Evolutionary conservation across 2,888 invertebrate species (phyloP).

Genomic region (Dysmachus trigonus): DNA sequence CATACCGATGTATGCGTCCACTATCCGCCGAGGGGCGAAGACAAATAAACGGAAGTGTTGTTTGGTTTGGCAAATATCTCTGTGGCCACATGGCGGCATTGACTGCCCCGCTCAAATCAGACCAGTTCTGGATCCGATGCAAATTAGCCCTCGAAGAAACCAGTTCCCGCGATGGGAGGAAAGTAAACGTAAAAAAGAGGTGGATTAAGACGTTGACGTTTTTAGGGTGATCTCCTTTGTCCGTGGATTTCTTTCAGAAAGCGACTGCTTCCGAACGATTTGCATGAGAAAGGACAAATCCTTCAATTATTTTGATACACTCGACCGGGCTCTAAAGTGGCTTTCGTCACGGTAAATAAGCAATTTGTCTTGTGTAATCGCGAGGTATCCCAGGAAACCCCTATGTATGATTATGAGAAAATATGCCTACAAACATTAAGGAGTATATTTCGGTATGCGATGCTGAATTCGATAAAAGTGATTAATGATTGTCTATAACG

Average conservation of each 20-base stretch:
- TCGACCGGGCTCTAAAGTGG: conserved; percentile 40
- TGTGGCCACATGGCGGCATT: conserved; percentile 47
- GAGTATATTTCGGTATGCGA: not conserved
- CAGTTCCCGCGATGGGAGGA: not conserved
- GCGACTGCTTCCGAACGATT: conserved; percentile 44
- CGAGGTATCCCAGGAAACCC: not conserved
- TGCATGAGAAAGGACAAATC: conserved; percentile 47
- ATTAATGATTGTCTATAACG: not conserved
- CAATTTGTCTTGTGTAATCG: conserved; percentile 43
- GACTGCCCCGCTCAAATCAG: not conserved
- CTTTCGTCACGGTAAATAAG: conserved; percentile 45
- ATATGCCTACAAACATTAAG: not conserved
- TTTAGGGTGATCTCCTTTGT: not conserved
- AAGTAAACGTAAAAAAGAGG: not conserved
- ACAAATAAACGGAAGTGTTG: conserved; percentile 47
- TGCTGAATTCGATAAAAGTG: not conserved
- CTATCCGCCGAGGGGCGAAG: not conserved
- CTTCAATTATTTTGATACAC: conserved; percentile 46
- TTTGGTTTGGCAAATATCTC: conserved; percentile 47
- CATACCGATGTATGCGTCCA: conserved; percentile 36
- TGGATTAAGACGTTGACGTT: conserved; percentile 41
- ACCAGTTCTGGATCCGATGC: conserved; percentile 18
- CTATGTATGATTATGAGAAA: conserved; percentile 20
- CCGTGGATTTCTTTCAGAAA: not conserved
- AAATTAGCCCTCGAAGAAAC: not conserved